Evolutionary conservation across 2,113 vertebrate genomes (phyloP), one percentile per base, ranked within the genome.

Genomic region (Speoplatyrhinus poulsoni): DNA sequence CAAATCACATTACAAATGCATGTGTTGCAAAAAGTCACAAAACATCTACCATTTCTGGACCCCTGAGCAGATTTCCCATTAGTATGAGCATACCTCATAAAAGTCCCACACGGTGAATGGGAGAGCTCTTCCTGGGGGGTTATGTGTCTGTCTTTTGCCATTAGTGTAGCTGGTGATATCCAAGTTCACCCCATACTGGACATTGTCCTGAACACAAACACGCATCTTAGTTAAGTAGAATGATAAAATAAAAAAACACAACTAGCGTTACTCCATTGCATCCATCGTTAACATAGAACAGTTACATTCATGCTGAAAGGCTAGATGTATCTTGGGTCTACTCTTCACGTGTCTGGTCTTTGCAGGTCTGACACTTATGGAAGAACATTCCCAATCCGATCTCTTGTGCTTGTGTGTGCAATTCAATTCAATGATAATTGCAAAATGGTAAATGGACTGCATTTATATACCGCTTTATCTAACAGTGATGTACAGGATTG

Each of bases 141-240:
- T 98, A 83, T 97, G 93, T 0, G 96, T 99, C 83, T 98, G 94
- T 66, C 96, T 92, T 62, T 89, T 90, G 3, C 95, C 94, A 0
- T 95, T 90, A 4, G 77, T 88, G 53, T 96, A 97, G 87, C 96
- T 98, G 3, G 98, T 98, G 12, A 98, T 95, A 16, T 99, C 98
- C 76, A 99, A 88, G 79, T 99, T 97, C 53, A 95, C 94, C 0
- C 96, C 96, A 12, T 94, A 99, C 62, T 92, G 94, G 67, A 99
- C 93, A 6, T 92, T 74, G 11, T 96, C 90, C 94, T 95, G 19
- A 15, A 19, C 1, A 33, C 12, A 74, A 62, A 53, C 41, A 5
- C n/a, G 8, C 17, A 17, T 7, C 9, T 68, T 3, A 75, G 13
- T 15, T 54, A 7, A 13, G 16, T 19, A 3, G 6, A 1, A 54